phyloP scores from a whole-genome alignment of 2,888 invertebrate genomes.

The Ptilodon capucinus region DNA sequence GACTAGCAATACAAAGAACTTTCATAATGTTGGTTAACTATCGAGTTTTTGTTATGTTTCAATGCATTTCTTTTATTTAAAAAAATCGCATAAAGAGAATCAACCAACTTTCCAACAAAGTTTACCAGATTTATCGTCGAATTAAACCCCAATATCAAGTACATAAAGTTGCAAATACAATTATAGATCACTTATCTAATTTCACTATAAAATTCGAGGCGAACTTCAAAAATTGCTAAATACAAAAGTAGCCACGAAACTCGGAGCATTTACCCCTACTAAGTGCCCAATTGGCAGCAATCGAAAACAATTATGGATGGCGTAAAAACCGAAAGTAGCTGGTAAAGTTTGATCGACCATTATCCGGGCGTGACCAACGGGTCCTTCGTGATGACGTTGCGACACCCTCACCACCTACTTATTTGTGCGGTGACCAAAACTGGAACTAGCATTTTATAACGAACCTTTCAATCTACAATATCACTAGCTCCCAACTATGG shows the following conservation, averaged over 20 bases:
- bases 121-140: no score
- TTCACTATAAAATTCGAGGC: not conserved
- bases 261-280: slow-evolving; percentile 3
- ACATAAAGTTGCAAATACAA: not conserved
- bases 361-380: slow-evolving; percentile 23
- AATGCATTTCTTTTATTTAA: not conserved
- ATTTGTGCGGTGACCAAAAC: not conserved
- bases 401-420: not conserved
- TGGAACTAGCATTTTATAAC: no score
- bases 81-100: no score
- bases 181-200: not conserved
- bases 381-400: not conserved
- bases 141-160: not conserved
- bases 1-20: not conserved
- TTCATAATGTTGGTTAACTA: not conserved
- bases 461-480: no score
- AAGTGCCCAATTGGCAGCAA: slow-evolving; percentile 11
- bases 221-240: not conserved
- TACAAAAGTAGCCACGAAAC: slow-evolving; percentile 9
- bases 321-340: slow-evolving; percentile 46
- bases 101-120: no score
- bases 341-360: slow-evolving; percentile 24
- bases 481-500: no score
- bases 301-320: slow-evolving; percentile 26
- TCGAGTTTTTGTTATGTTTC: not conserved